Evolutionary conservation across 2,113 vertebrate species (phyloP).

Genomic region (Cairina moschata): DNA sequence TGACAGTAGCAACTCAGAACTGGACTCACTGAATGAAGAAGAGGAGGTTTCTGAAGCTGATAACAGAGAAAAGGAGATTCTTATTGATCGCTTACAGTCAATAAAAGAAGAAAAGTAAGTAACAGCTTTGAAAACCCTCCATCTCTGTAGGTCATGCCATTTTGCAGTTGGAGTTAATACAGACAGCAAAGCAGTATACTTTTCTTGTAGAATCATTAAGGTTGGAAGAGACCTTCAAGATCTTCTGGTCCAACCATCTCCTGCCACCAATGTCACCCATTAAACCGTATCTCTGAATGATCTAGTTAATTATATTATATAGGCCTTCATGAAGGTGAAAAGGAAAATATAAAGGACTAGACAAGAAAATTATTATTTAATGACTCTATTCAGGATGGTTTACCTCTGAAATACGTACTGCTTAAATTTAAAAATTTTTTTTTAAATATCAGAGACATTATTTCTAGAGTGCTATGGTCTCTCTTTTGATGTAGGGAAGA

Average conservation of each 20-base stretch:
- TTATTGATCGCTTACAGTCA: slow-evolving; percentile 91
- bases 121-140: not conserved
- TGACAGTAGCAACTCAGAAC: slow-evolving; percentile 54
- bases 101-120: slow-evolving; percentile 97
- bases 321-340: not conserved
- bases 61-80: slow-evolving; percentile 83
- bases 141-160: not conserved
- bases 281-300: not conserved
- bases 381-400: not conserved
- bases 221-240: too few relatives aligned
- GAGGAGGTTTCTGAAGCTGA: slow-evolving; percentile 83
- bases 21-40: slow-evolving; percentile 82
- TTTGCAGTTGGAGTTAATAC: not conserved
- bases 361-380: not conserved
- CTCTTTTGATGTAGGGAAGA: slow-evolving; percentile 83
- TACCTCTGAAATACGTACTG: not conserved
- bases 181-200: not conserved
- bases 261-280: too few relatives aligned
- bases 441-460: not conserved
- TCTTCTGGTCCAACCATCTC: too few relatives aligned
- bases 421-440: not conserved
- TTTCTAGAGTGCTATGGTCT: not conserved
- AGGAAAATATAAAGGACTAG: not conserved
- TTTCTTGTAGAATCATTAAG: not conserved
- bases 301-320: not conserved